Percentiles rank a stretch among this genome's conserved stretches.
Evolutionary conservation across 2,797 vertebrate genomes (phyloP).

Genomic region (Decapterus maruadsi): DNA sequence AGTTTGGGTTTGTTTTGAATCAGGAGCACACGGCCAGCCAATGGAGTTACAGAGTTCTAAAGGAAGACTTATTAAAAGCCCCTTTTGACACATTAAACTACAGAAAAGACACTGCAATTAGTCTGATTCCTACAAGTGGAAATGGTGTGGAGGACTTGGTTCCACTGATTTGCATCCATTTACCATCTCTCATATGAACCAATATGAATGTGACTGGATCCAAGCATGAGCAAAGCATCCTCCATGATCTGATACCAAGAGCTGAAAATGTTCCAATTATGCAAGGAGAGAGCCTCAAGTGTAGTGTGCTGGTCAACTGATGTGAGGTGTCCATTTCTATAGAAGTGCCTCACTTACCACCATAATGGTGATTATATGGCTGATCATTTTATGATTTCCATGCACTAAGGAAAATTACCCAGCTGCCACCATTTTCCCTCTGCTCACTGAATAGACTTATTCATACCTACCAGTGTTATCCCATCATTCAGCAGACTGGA

Average conservation of each 20-base stretch:
- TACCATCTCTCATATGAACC: neutral
- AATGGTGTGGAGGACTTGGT: neutral
- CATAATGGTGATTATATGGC: slow-evolving; percentile 41
- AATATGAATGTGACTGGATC: neutral
- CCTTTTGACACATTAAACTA: too few species aligned
- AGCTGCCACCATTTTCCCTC: neutral
- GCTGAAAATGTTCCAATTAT: slow-evolving; percentile 10
- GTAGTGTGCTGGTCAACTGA: slow-evolving; percentile 22
- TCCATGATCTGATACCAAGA: slow-evolving; percentile 16
- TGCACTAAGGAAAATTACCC: slow-evolving; percentile 29
- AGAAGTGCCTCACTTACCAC: slow-evolving; percentile 26
- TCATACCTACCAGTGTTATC: slow-evolving; percentile 8
- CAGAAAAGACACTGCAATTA: neutral
- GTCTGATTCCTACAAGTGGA: neutral
- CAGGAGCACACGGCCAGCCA: neutral
- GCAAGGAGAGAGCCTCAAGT: slow-evolving; percentile 5
- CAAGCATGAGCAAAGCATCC: neutral
- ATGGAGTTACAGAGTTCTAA: neutral
- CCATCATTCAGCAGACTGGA: neutral
- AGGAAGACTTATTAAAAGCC: neutral
- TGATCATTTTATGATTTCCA: slow-evolving; percentile 30
- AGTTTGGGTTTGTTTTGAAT: slow-evolving; percentile 5
- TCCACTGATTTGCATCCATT: slow-evolving; percentile 13
- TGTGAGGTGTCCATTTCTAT: slow-evolving; percentile 15
- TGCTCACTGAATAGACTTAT: slow-evolving; percentile 1